Evolutionary conservation across 2,797 vertebrate genomes (phyloP).

Genomic region (Argentina silus): DNA sequence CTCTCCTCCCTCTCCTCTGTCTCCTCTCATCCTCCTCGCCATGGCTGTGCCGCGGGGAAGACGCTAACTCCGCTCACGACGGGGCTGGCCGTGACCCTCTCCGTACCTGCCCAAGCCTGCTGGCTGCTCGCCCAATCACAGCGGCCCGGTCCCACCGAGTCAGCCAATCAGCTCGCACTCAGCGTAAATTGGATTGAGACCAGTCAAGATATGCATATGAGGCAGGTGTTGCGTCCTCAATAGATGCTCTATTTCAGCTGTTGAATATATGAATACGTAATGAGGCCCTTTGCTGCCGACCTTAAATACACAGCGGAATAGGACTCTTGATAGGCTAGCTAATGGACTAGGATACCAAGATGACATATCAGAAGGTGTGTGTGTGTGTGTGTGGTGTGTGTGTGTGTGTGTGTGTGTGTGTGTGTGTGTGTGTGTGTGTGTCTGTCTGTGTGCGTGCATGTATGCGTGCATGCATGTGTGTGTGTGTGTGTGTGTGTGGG

Average conservation of each 20-base stretch:
- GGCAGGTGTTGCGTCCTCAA: background rate
- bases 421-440: too few species aligned
- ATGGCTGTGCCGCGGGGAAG: background rate
- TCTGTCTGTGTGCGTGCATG: too few species aligned
- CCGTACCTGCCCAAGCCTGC: constrained; percentile 42
- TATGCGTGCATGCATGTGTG: too few species aligned
- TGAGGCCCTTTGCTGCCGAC: background rate
- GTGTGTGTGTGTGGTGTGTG: too few species aligned
- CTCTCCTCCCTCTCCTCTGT: background rate
- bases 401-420: too few species aligned
- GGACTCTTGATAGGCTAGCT: too few species aligned
- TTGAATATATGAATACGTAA: background rate
- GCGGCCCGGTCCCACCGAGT: constrained; percentile 2
- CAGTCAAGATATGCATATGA: background rate
- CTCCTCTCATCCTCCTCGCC: background rate
- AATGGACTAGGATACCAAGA: too few species aligned
- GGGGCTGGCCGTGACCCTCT: background rate
- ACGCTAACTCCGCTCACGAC: background rate
- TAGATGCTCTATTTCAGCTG: background rate
- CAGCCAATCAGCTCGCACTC: constrained; percentile 32
- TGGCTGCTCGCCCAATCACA: constrained; percentile 20
- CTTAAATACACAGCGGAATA: too few species aligned
- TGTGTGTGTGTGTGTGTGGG: too few species aligned
- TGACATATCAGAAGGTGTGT: too few species aligned
- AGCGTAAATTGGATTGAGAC: constrained; percentile 21